phyloP scores from a whole-genome alignment of 2,797 vertebrate genomes.

The Sarcophilus harrisii region DNA sequence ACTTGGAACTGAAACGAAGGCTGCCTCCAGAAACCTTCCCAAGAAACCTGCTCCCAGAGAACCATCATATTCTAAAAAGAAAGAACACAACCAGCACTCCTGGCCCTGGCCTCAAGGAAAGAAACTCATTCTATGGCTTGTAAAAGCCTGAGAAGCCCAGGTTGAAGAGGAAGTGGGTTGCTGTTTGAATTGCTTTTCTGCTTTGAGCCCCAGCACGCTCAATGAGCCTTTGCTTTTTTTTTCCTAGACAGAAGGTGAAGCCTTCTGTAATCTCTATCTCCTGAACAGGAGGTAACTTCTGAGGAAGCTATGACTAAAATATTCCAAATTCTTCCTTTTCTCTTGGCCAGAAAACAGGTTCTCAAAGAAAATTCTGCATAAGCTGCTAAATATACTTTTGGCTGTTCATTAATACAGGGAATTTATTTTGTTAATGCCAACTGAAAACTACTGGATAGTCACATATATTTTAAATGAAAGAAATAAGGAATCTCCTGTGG shows the following conservation, averaged over 20 bases:
- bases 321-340: not conserved
- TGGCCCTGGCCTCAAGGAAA: not conserved
- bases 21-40: too few relatives aligned
- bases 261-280: not conserved
- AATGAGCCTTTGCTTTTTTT: not conserved
- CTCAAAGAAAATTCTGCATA: not conserved
- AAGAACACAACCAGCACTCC: too few relatives aligned
- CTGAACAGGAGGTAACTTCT: not conserved
- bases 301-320: not conserved
- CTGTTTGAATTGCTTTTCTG: not conserved
- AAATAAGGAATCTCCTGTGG: not conserved
- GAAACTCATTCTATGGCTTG: not conserved
- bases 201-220: not conserved
- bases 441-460: not conserved
- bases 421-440: not conserved
- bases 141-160: not conserved
- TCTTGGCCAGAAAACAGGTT: not conserved
- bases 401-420: conserved; percentile 3
- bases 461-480: not conserved
- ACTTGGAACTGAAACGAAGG: too few relatives aligned
- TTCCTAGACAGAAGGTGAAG: not conserved
- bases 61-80: too few relatives aligned
- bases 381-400: not conserved
- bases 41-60: too few relatives aligned
- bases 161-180: not conserved